phyloP scores from a whole-genome alignment of 2,113 vertebrate genomes.

The Centropristis striata region DNA sequence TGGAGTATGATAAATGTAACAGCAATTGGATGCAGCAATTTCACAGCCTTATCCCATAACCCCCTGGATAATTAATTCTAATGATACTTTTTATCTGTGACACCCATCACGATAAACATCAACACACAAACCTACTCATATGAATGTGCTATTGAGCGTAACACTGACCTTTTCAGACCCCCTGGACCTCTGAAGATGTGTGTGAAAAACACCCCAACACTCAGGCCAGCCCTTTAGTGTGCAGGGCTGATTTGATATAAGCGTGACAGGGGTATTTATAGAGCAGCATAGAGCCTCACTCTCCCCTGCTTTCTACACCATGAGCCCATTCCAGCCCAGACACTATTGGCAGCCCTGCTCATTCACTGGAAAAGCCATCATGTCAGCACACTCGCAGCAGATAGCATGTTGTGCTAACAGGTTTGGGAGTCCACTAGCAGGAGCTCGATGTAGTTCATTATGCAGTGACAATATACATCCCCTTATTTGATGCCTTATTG shows the following conservation, averaged over 20 bases:
- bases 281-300: constrained; percentile 65
- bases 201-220: constrained; percentile 74
- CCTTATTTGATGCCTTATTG: constrained; percentile 70
- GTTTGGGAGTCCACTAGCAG: constrained; percentile 68
- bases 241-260: constrained; percentile 80
- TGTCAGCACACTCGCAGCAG: constrained; percentile 84
- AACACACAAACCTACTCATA: constrained; percentile 68
- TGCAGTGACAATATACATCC: constrained; percentile 71
- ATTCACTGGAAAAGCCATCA: constrained; percentile 85
- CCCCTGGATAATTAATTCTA: constrained; percentile 80
- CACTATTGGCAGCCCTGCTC: constrained; percentile 83
- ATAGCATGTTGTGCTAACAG: constrained; percentile 84
- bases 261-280: constrained; percentile 85
- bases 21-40: constrained; percentile 58
- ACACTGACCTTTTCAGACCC: constrained; percentile 78
- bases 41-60: constrained; percentile 72
- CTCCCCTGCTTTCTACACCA: constrained; percentile 62
- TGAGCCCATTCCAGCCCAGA: constrained; percentile 76
- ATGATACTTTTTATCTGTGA: constrained; percentile 76
- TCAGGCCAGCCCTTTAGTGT: constrained; percentile 73
- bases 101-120: constrained; percentile 78
- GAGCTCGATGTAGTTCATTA: constrained; percentile 73
- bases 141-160: constrained; percentile 80
- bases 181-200: constrained; percentile 67
- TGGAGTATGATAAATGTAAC: constrained; percentile 56